These are phyloP conservation scores for Salpingus planirostris DNA, from an alignment of 2,888 invertebrate species.

Conservation along the genomic window DNA sequence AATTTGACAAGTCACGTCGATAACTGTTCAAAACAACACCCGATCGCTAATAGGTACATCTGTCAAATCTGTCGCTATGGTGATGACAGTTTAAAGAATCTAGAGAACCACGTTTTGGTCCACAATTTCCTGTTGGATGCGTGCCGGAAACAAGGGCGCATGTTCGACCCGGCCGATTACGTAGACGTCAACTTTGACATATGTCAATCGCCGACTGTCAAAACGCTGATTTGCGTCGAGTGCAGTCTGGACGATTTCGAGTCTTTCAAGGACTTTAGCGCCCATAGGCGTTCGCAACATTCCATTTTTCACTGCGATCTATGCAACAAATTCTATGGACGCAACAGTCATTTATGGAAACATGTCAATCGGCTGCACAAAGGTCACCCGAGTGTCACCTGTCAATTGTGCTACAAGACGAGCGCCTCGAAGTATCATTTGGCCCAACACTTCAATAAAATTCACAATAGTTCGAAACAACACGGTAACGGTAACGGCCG, in stretches of 20 bases:
- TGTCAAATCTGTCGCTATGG: slow-evolving; percentile 48
- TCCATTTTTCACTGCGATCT: slow-evolving; percentile 52
- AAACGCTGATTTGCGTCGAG: slow-evolving; percentile 29
- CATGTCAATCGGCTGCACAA: slow-evolving; percentile 51
- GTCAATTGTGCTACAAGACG: slow-evolving; percentile 49
- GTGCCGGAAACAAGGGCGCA: slow-evolving; percentile 32
- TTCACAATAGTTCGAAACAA: slow-evolving; percentile 33
- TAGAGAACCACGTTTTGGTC: slow-evolving; percentile 46
- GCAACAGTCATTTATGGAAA: slow-evolving; percentile 54
- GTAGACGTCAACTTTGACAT: slow-evolving; percentile 38
- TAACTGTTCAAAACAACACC: slow-evolving; percentile 41
- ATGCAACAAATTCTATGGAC: slow-evolving; percentile 51
- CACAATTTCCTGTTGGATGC: slow-evolving; percentile 45
- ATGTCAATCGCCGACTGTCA: slow-evolving; percentile 17
- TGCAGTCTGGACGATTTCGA: slow-evolving; percentile 35
- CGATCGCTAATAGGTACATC: slow-evolving; percentile 37
- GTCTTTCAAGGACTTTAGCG: slow-evolving; percentile 44
- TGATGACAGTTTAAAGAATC: slow-evolving; percentile 47
- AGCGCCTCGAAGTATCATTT: slow-evolving; percentile 51
- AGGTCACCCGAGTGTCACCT: slow-evolving; percentile 51
- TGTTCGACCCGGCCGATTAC: slow-evolving; percentile 44
- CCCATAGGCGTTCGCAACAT: slow-evolving; percentile 46
- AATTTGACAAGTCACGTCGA: slow-evolving; percentile 46
- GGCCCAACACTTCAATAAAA: slow-evolving; percentile 48
- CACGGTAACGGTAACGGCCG: no score